Evolutionary conservation across 1,140 invertebrate genomes (phyloP), one percentile per base, ranked within the genome.

Genomic region (Drepana arcuata): DNA sequence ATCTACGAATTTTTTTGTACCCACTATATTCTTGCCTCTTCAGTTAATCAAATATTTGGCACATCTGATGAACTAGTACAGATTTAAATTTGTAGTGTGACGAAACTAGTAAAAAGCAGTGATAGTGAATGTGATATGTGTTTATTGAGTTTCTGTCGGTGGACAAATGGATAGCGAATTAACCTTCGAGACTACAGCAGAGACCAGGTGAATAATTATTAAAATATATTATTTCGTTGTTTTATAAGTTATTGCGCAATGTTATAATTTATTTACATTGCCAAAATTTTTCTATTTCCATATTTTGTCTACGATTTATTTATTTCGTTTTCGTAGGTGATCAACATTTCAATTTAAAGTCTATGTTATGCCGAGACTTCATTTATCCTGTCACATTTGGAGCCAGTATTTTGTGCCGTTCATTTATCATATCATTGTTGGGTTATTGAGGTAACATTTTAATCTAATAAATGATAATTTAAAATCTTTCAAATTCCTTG

Each of bases 131-230:
- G 44, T 47, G 38, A 34, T 59, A 66, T 60, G 54, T 62, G 44
- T 48, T 39, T 37, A 42, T 45, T 42, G 35, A 37, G 35, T 41
- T 44, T 26, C 21, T 44, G 26, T 24, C 26, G 31, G 48, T 50
- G 49, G 30, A 47, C 69, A 71, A 65, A 79, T 79, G 74, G 74
- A 62, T 63, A 75, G 69, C 70, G 65, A 75, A 70, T 43, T 74
- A 46, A 66, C 67, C 36, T 34, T 65, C 29, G 49, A 57, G 32
- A 50, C 57, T n/a, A 45, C 59, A 36, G 49, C 59, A 37, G 51
- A 54, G 57, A 56, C 71, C 71, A 74, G 74, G 74, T 79, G 64
- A 18, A 36, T 25, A 16, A 16, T 14, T 41, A 32, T 34, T 23
- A 23, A 34, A 30, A 14, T 14, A 30, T 23, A 16, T 25, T 48